phyloP scores from a whole-genome alignment of 2,888 invertebrate genomes.

The Tipula helvola region DNA sequence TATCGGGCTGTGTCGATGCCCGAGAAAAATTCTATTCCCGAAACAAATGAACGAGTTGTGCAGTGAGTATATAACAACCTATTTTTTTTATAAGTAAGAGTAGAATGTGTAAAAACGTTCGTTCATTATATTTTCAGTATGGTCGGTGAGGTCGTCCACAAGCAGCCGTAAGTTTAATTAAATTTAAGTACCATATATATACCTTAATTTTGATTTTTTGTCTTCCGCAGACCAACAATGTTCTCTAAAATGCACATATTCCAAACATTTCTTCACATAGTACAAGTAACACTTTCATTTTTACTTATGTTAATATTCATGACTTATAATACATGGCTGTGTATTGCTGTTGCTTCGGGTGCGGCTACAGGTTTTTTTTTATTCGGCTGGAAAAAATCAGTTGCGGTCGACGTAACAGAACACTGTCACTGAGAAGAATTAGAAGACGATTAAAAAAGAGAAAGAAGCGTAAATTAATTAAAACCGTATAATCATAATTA shows the following conservation, averaged over 20 bases:
- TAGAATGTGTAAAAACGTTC: too few species aligned
- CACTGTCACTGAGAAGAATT: slow-evolving; percentile 67
- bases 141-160: slow-evolving; percentile 58
- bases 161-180: slow-evolving; percentile 51
- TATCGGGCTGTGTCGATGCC: slow-evolving; percentile 77
- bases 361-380: slow-evolving; percentile 87
- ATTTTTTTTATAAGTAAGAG: too few species aligned
- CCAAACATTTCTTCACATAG: slow-evolving; percentile 77
- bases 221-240: slow-evolving; percentile 67
- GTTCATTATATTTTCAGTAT: slow-evolving; percentile 37
- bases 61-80: slow-evolving; percentile 48
- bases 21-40: slow-evolving; percentile 43
- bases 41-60: slow-evolving; percentile 49
- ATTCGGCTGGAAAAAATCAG: slow-evolving; percentile 91
- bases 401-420: slow-evolving; percentile 88
- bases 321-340: slow-evolving; percentile 94
- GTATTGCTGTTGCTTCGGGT: slow-evolving; percentile 76
- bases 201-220: slow-evolving; percentile 8
- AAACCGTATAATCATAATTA: not conserved
- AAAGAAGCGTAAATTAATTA: not conserved
- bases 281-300: slow-evolving; percentile 85
- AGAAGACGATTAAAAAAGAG: not conserved
- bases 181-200: not conserved
- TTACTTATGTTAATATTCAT: slow-evolving; percentile 93
- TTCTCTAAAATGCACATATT: slow-evolving; percentile 68